These are phyloP conservation scores for Tinamus guttatus DNA, from an alignment of 2,113 vertebrate genomes.

Conservation along the genomic window DNA sequence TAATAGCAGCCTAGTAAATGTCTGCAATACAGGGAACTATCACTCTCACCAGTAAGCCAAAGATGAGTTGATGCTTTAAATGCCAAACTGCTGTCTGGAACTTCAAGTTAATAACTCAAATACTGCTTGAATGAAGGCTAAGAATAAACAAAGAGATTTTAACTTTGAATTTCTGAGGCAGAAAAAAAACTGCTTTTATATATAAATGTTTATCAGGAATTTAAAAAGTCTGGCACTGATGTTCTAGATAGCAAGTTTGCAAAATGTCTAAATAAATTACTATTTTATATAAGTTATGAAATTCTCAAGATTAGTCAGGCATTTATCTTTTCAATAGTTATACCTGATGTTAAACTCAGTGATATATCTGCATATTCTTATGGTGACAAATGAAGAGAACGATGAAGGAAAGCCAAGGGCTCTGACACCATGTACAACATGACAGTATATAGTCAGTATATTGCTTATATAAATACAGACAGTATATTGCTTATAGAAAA, in stretches of 20 bases:
- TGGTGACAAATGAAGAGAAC: not conserved
- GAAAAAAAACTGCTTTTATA: not conserved
- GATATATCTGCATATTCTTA: not conserved
- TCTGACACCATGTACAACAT: not conserved
- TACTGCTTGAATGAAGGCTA: not conserved
- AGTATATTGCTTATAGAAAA: not conserved
- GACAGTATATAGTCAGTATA: no score
- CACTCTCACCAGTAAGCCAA: rapidly evolving
- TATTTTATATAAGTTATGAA: not conserved
- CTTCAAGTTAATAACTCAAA: not conserved
- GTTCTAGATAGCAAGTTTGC: not conserved
- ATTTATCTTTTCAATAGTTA: not conserved
- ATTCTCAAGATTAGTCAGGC: not conserved
- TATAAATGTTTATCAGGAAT: not conserved
- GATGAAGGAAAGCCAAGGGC: not conserved
- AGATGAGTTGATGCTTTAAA: not conserved
- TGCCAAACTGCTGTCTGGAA: not conserved
- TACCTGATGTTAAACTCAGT: not conserved
- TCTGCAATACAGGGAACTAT: not conserved
- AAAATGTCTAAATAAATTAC: not conserved
- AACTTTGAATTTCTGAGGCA: not conserved
- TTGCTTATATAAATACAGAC: no score
- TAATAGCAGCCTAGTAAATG: rapidly evolving
- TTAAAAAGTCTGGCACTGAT: not conserved
- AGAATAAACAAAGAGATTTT: not conserved